These are phyloP conservation scores for Tipula helvola DNA, from an alignment of 2,888 invertebrate genomes.

Conservation along the genomic window DNA sequence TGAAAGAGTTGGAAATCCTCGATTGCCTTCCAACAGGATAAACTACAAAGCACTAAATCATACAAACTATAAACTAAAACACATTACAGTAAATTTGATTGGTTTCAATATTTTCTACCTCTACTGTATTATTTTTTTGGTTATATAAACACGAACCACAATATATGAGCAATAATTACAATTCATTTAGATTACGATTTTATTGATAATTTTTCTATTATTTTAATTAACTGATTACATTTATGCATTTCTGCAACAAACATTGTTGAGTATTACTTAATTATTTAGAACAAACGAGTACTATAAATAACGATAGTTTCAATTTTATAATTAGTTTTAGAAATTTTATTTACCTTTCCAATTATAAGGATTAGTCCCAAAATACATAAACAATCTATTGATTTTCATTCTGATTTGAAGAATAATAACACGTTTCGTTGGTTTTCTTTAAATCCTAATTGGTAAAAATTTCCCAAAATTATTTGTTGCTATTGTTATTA, in stretches of 20 bases:
- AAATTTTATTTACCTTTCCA: neutral
- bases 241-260: neutral
- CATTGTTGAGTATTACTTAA: neutral
- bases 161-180: neutral
- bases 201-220: neutral
- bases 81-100: neutral
- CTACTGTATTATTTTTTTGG: neutral
- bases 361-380: neutral
- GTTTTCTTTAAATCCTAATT: neutral
- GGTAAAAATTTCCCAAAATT: too few species aligned
- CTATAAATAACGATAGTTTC: neutral
- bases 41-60: too few species aligned
- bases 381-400: neutral
- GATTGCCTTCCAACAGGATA: too few species aligned
- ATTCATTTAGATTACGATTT: neutral
- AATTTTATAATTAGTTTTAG: neutral
- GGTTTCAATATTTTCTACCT: neutral
- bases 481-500: too few species aligned
- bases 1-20: too few species aligned
- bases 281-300: neutral
- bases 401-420: neutral
- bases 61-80: too few species aligned
- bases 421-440: neutral
- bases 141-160: neutral
- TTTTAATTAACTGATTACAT: neutral